Percentiles rank a stretch among this genome's conserved stretches.
Conservation (phyloP, 2,113 vertebrate species). For the Pelecanoides urinatrix region DNA sequence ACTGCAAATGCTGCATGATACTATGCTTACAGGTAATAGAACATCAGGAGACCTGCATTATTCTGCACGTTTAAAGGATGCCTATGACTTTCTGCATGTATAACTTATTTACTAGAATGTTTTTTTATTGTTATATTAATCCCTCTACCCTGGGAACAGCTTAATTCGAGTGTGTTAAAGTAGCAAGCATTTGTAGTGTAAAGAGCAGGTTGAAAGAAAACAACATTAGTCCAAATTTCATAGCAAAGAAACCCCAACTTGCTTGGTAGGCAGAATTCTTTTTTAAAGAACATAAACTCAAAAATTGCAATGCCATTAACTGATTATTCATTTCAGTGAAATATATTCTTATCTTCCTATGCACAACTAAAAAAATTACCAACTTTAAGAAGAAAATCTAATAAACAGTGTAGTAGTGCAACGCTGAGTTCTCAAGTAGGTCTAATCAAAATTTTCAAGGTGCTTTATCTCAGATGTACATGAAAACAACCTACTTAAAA, state of each 20-base stretch:
- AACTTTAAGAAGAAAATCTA: slow-evolving; percentile 5
- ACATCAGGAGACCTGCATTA: slow-evolving; percentile 68
- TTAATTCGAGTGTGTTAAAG: slow-evolving; percentile 55
- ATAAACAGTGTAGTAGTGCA: background rate
- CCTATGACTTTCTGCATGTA: slow-evolving; percentile 70
- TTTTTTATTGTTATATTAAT: slow-evolving; percentile 52
- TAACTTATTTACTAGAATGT: slow-evolving; percentile 50
- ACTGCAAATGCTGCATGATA: slow-evolving; percentile 77
- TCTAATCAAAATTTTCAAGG: slow-evolving; percentile 13
- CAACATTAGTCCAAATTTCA: slow-evolving; percentile 31
- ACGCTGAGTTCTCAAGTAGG: background rate
- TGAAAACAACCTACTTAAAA: slow-evolving; percentile 77
- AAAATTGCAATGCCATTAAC: slow-evolving; percentile 26
- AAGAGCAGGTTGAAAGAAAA: slow-evolving; percentile 42
- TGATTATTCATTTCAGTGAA: slow-evolving; percentile 27
- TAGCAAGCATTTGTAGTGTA: slow-evolving; percentile 47
- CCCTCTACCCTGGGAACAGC: slow-evolving; percentile 44
- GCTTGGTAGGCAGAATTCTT: slow-evolving; percentile 4
- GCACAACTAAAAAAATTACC: background rate
- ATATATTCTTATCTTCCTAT: slow-evolving; percentile 18
- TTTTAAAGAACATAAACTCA: slow-evolving; percentile 34
- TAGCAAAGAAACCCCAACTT: background rate
- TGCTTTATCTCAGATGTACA: slow-evolving; percentile 21
- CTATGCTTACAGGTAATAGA: slow-evolving; percentile 88
- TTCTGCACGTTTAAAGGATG: slow-evolving; percentile 70